Evolutionary conservation across 2,888 invertebrate species (phyloP), one percentile per base, ranked within the genome.

Genomic region (Noctuana brunneofusca): DNA sequence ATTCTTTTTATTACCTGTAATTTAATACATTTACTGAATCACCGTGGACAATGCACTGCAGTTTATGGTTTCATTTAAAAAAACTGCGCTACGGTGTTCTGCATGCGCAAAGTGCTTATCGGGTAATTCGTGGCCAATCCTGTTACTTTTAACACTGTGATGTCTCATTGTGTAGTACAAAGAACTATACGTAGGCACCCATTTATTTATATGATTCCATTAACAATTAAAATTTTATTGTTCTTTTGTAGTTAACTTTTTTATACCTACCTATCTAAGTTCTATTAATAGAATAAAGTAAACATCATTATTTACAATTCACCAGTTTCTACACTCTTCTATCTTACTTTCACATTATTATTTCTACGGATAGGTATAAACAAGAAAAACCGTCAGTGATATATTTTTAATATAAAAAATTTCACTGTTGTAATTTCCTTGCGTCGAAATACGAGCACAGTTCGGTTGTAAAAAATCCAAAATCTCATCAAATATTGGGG

Each of bases 11-110:
- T 80, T 80, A 81, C 80, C 78, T 76, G 83, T 84, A 84, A 84
- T 87, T 87, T 84, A 81, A 87, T 84, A 85, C 80, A 83, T 80
- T 83, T 79, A 82, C 78, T 76, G 79, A 83, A 83, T 80, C 77
- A 79, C 78, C 76, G 52, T 52, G 76, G 76, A 75, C 76, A 78
- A 72, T 74, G 72, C 73, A 69, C 71, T 76, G 76, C 79, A 81
- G 75, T 80, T 84, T 84, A 84, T 78, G 78, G 78, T 80, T 79
- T 76, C 78, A 75, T 56, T 62, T 49, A 67, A 68, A n/a, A 66
- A 68, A 65, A 64, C 65, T 67, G 32, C 53, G 11, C 43, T 43
- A 18, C 32, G 14, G 53, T 46, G 27, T 56, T 65, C 43, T 64
- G 56, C 65, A 64, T 66, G 53, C 56, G 54, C 24, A 58, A n/a